These are phyloP conservation scores for Sussaba pulchella DNA, from an alignment of 2,888 invertebrate genomes.

Conservation along the genomic window DNA sequence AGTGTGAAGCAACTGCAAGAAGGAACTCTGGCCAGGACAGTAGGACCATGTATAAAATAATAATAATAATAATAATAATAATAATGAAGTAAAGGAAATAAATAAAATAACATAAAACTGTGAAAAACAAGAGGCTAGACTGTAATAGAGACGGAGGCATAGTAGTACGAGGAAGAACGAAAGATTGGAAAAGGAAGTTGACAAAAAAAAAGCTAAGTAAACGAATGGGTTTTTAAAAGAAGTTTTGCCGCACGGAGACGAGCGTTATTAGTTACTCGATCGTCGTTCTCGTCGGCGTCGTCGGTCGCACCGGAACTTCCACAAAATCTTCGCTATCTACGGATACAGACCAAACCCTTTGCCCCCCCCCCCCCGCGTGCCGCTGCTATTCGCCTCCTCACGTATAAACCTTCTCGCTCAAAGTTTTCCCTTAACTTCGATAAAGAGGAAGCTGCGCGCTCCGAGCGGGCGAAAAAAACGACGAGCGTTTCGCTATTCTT, in stretches of 20 bases:
- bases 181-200: slow-evolving; percentile 1
- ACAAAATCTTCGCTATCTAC: slow-evolving; percentile 28
- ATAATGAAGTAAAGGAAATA: not conserved
- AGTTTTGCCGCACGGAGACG: slow-evolving; percentile 59
- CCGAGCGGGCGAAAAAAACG: not conserved
- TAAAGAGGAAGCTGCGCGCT: slow-evolving; percentile 48
- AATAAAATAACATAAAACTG: not conserved
- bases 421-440: slow-evolving; percentile 55
- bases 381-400: not conserved
- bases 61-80: too few species aligned
- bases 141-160: slow-evolving; percentile 53
- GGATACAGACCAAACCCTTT: slow-evolving; percentile 21
- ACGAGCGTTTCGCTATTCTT: slow-evolving; percentile 39
- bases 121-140: slow-evolving; percentile 6
- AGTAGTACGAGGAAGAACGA: slow-evolving; percentile 24
- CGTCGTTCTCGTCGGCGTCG: slow-evolving; percentile 40
- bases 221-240: slow-evolving; percentile 57
- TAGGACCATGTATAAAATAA: not conserved
- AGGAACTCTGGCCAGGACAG: slow-evolving; percentile 9
- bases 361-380: not conserved
- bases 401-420: slow-evolving; percentile 2
- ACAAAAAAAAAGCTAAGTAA: slow-evolving; percentile 22
- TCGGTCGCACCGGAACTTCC: slow-evolving; percentile 22
- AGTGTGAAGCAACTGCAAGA: slow-evolving; percentile 21
- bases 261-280: slow-evolving; percentile 67